These are phyloP conservation scores for Zaprionus davidi DNA, from an alignment of 1,140 invertebrate species.

Conservation along the genomic window DNA sequence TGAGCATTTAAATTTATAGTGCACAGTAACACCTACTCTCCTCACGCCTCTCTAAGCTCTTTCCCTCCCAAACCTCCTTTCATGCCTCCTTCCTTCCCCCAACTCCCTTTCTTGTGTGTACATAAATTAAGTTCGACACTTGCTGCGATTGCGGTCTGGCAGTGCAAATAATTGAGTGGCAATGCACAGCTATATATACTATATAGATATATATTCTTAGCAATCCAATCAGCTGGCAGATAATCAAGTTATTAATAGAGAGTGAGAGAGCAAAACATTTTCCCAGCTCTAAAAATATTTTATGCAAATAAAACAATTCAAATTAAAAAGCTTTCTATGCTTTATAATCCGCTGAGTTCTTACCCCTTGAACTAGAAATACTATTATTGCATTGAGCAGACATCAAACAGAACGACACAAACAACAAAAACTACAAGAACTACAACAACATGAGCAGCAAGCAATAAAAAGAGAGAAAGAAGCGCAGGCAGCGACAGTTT, in stretches of 20 bases:
- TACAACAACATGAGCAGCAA: slow-evolving; percentile 19
- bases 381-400: slow-evolving; percentile 29
- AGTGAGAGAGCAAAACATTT: neutral
- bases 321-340: slow-evolving; percentile 25
- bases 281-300: neutral
- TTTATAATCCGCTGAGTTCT: slow-evolving; percentile 19
- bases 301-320: slow-evolving; percentile 10
- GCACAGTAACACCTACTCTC: slow-evolving; percentile 41
- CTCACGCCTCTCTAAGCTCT: neutral
- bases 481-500: slow-evolving; percentile 17
- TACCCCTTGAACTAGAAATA: neutral
- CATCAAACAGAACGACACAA: slow-evolving; percentile 52
- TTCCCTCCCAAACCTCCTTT: neutral
- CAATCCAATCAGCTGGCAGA: neutral
- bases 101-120: slow-evolving; percentile 43
- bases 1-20: slow-evolving; percentile 78
- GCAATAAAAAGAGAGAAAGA: slow-evolving; percentile 18
- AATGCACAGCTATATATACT: neutral
- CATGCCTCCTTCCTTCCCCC: too few species aligned
- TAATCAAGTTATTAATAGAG: neutral
- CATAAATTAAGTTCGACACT: slow-evolving; percentile 63
- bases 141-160: slow-evolving; percentile 5
- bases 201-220: neutral
- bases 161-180: slow-evolving; percentile 24
- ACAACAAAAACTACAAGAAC: slow-evolving; percentile 19